Conservation (phyloP, 2,888 invertebrate genomes). For the Parasteatoda lunata region DNA sequence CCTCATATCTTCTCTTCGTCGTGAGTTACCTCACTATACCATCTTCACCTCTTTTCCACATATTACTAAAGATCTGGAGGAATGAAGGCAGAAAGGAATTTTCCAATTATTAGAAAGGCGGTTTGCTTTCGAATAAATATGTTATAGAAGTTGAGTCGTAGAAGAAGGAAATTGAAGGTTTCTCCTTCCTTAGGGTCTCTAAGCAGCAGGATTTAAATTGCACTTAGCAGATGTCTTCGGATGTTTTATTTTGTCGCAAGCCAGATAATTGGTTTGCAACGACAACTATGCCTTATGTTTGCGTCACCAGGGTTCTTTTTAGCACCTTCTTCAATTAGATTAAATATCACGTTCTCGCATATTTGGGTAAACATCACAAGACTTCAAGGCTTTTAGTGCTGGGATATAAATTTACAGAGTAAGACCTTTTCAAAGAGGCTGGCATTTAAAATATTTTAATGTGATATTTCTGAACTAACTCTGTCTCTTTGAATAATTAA, state of each 20-base stretch:
- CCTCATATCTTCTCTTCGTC: not conserved
- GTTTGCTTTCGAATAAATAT: constrained; percentile 23
- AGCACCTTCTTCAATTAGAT: no score
- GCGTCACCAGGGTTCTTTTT: not conserved
- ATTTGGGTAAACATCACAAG: no score
- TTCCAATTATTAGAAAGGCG: constrained; percentile 27
- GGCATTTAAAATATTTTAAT: no score
- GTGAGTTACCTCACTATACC: not conserved
- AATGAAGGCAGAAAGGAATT: constrained; percentile 25
- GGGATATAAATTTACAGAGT: no score
- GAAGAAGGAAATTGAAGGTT: not conserved
- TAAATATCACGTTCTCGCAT: no score
- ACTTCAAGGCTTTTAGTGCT: no score
- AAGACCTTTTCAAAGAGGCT: no score
- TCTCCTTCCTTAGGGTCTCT: not conserved
- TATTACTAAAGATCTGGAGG: constrained; percentile 4
- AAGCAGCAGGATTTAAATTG: constrained; percentile 9
- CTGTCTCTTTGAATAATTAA: no score
- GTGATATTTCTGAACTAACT: no score
- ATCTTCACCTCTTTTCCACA: not conserved
- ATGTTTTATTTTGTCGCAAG: constrained; percentile 25
- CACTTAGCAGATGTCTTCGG: constrained; percentile 21
- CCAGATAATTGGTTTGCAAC: constrained; percentile 29
- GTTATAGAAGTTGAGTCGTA: constrained; percentile 1
- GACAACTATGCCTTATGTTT: constrained; percentile 20